Base-by-base conservation (phyloP, 2,888 invertebrate genomes). In the Drosophila melanosoma region DNA sequence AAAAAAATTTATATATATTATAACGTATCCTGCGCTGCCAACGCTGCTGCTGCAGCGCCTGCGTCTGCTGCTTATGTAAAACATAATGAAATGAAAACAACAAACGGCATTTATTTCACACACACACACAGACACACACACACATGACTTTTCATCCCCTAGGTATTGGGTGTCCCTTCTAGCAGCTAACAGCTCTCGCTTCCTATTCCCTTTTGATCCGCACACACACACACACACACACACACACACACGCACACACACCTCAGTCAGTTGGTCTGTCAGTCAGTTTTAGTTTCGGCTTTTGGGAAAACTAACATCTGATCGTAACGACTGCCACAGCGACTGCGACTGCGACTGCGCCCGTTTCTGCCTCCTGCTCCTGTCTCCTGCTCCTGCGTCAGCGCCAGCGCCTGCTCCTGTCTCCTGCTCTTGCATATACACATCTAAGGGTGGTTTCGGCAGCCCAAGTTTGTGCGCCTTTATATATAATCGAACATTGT, bases 261-360 rank as follows among this genome's bases (percentile, higher is more conserved):
- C 69, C 79, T 72, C 72, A 73, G 71, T 69, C 72, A 71, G 58
- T 74, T 65, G 76, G 68, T 76, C 76, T 62, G 81, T 33, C 33
- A 56, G 54, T 56, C 54, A 56, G 54, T 56, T 36, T 82, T 78
- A 72, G 78, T 82, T 74, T 76, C 66, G 69, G 78, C 76, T 75
- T 89, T 87, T 90, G 92, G 92, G 92, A 92, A 92, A 92, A 92
- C 92, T 92, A 92, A 92, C 92, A 92, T 92, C 91, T 93, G 93
- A 92, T 92, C 91, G 82, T 45, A 68, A 65, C 52, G 56, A 69
- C 66, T 23, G 63, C 63, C n/a, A 33, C 79, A 56, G 23, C 63
- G 52, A 20, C 53, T 49, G 62, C 53, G 40, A 35, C 72, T 35
- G 40, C 60, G 53, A 53, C 65, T 42, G 56, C 69, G 58, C 42